phyloP scores from a whole-genome alignment of 2,113 vertebrate genomes.

The Trematomus loennbergii region DNA sequence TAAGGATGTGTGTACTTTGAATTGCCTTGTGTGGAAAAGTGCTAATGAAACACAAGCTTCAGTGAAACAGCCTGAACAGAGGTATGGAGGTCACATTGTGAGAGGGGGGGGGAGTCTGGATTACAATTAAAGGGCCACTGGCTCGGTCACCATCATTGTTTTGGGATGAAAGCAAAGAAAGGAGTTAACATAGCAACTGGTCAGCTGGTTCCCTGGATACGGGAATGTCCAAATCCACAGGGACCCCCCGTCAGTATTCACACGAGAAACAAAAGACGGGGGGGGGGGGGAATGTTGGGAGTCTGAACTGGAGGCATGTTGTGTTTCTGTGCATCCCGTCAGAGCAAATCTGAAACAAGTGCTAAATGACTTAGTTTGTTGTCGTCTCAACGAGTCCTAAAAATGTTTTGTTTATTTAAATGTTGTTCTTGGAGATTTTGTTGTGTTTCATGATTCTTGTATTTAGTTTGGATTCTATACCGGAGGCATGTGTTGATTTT shows the following conservation, averaged over 20 bases:
- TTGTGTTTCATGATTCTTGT: no score
- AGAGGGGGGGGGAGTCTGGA: neutral
- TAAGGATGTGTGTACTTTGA: neutral
- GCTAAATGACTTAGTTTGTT: neutral
- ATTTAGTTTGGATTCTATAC: no score
- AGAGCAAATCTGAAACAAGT: neutral
- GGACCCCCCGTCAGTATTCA: constrained; percentile 24
- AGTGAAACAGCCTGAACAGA: constrained; percentile 16
- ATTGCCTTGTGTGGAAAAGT: neutral
- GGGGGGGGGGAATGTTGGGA: neutral
- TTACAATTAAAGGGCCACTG: constrained; percentile 55
- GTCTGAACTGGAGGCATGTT: neutral
- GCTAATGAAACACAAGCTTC: neutral
- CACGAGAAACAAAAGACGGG: constrained; percentile 36
- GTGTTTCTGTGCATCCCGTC: neutral
- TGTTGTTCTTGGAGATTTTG: no score
- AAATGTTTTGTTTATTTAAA: no score
- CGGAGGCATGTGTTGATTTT: no score
- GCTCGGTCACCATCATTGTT: constrained; percentile 61
- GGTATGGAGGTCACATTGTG: constrained; percentile 11
- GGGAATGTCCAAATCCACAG: constrained; percentile 57
- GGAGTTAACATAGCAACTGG: constrained; percentile 76
- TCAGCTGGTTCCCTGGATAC: constrained; percentile 73
- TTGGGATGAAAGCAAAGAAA: constrained; percentile 66
- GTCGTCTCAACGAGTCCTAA: neutral